Conservation (phyloP, 2,113 vertebrate genomes). For the Peucedramus taeniatus region DNA sequence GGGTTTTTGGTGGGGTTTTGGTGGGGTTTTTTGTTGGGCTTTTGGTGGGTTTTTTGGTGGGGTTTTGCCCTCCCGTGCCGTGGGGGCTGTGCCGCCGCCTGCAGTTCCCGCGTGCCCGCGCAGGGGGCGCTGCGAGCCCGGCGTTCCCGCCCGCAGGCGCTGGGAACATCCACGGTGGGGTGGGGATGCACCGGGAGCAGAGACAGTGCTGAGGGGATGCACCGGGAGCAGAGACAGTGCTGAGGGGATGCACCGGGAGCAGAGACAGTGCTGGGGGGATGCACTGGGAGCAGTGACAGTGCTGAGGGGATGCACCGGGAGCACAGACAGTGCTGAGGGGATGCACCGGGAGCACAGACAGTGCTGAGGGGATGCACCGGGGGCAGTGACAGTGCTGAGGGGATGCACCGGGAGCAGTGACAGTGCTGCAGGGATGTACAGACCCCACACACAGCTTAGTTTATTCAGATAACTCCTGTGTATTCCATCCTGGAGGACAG, state of each 20-base stretch:
- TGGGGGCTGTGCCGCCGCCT: background rate
- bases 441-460: rapidly evolving
- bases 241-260: rapidly evolving
- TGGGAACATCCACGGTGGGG: rapidly evolving
- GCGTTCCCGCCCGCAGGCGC: background rate
- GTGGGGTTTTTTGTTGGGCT: background rate
- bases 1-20: rapidly evolving
- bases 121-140: background rate
- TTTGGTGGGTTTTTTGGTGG: background rate
- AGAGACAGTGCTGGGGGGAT: rapidly evolving
- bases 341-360: rapidly evolving
- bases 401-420: rapidly evolving
- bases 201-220: rapidly evolving
- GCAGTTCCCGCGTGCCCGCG: background rate
- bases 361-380: rapidly evolving
- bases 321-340: rapidly evolving
- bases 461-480: too few species aligned
- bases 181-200: rapidly evolving
- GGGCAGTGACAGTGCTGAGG: rapidly evolving
- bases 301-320: background rate
- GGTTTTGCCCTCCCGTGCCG: rapidly evolving
- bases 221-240: rapidly evolving
- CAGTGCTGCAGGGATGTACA: too few species aligned
- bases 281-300: rapidly evolving
- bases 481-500: background rate